A percentile compares a stretch with the other conserved stretches of the same genome.
Conservation (phyloP, 2,888 invertebrate genomes). For the Mythimna vitellina region DNA sequence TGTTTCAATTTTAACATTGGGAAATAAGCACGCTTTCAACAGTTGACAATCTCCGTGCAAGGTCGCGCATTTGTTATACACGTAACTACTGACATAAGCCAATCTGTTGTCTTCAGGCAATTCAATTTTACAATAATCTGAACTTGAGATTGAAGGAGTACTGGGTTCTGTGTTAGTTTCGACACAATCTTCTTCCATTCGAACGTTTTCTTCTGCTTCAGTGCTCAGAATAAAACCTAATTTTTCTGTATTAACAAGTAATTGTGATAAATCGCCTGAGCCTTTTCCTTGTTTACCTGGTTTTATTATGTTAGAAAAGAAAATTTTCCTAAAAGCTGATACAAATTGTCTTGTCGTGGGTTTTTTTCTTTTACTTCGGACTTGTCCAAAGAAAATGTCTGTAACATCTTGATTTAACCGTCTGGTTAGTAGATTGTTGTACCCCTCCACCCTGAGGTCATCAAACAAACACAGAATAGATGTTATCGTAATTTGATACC, state of each 20-base stretch:
- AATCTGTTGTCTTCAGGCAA: slow-evolving; percentile 40
- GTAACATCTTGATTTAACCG: slow-evolving; percentile 46
- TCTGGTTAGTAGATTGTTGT: slow-evolving; percentile 44
- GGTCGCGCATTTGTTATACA: slow-evolving; percentile 37
- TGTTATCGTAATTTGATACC: slow-evolving; percentile 55
- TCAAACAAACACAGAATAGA: slow-evolving; percentile 53
- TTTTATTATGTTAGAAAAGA: slow-evolving; percentile 52
- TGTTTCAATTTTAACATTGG: slow-evolving; percentile 9
- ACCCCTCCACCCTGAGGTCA: slow-evolving; percentile 55
- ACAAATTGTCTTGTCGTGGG: slow-evolving; percentile 47
- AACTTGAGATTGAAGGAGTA: slow-evolving; percentile 37
- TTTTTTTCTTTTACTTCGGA: slow-evolving; percentile 38
- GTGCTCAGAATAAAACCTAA: slow-evolving; percentile 36
- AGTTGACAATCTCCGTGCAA: slow-evolving; percentile 34
- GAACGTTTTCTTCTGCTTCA: slow-evolving; percentile 37
- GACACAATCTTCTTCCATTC: slow-evolving; percentile 28
- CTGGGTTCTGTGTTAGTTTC: slow-evolving; percentile 30
- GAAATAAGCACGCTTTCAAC: slow-evolving; percentile 27
- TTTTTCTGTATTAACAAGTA: slow-evolving; percentile 51
- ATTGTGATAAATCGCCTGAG: slow-evolving; percentile 36
- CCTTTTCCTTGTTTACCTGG: slow-evolving; percentile 46
- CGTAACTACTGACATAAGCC: slow-evolving; percentile 31
- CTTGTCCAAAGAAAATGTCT: slow-evolving; percentile 48
- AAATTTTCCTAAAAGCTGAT: slow-evolving; percentile 49
- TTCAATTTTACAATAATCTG: slow-evolving; percentile 48